Evolutionary conservation across 64 coral and sea anemone species (phyloP).

Genomic region (Astreopora myriophthalma): DNA sequence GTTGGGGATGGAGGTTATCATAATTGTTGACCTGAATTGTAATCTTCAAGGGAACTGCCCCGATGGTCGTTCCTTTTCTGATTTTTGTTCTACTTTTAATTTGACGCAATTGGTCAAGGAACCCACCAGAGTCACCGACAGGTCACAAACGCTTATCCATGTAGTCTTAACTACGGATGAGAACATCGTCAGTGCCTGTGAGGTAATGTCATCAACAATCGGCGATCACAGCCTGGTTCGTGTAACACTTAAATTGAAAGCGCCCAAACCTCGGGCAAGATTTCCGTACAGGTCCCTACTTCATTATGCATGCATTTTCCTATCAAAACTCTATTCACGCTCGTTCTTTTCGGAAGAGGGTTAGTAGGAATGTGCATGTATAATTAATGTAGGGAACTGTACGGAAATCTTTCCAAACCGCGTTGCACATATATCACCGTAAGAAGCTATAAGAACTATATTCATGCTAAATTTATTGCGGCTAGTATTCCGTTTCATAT

Average conservation of each 20-base stretch:
- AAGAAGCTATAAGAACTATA: slow-evolving; percentile 63
- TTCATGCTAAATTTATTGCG: not conserved
- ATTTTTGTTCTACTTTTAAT: too few species aligned
- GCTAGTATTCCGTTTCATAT: slow-evolving; percentile 30
- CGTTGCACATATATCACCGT: too few species aligned
- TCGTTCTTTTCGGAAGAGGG: too few species aligned
- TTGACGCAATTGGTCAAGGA: too few species aligned
- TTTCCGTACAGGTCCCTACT: too few species aligned
- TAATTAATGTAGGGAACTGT: too few species aligned
- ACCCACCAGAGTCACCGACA: too few species aligned
- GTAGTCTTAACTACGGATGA: slow-evolving; percentile 35
- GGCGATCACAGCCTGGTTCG: slow-evolving; percentile 48
- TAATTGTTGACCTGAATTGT: not conserved
- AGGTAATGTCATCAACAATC: slow-evolving; percentile 10
- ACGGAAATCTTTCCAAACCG: too few species aligned
- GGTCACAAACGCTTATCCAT: slow-evolving; percentile 1
- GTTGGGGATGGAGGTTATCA: not conserved
- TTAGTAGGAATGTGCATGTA: too few species aligned
- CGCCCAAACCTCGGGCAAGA: too few species aligned
- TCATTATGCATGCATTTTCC: too few species aligned
- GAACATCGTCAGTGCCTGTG: slow-evolving; percentile 20
- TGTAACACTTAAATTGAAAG: slow-evolving; percentile 37
- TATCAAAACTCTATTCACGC: too few species aligned
- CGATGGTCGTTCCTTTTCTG: slow-evolving; percentile 4
- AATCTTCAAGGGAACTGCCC: not conserved